Base-by-base conservation (phyloP, 2,888 invertebrate species). In the Lepidocyrtoides sp. region DNA sequence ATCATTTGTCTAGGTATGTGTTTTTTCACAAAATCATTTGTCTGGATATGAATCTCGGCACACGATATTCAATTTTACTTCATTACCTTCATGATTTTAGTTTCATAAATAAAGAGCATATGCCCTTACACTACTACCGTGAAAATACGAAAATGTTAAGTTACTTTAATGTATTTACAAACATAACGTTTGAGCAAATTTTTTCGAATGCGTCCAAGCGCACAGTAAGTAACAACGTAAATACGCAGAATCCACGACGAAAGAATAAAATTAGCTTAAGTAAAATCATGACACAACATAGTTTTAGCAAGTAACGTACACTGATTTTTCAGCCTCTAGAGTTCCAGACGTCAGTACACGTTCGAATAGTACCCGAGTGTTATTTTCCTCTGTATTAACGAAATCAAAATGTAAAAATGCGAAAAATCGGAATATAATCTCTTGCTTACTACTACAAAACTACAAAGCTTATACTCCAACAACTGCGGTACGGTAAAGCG, bases 291-390 rank as follows among this genome's bases (percentile, higher is more conserved):
- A 8, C 17, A 2, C 2, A 17, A 60, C 23, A 23, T 5, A 26
- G 14, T 63, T 44, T 63, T 44, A 29, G 2, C 41, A 44, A 7
- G 7, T 88, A 88, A 96, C 96, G 96, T 96, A 97, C 96, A 98
- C 98, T 2, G 99, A 98, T 95, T 98, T 97, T 95, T 99, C 98
- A 0, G 98, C 97, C 94, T 98, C 97, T 69, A 99, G 96, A 91
- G 97, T 98, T 66, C 98, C 98, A 0, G 99, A 98, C 0, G 99
- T 98, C 0, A 99, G 96, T 0, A 99, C 99, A 17, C 99, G 96
- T 95, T 99, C 99, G 95, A 99, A 99, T 60, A 99, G 96, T n/a
- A 99, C 99, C 82, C 99, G 96, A 0, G 99, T 99, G 95, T 99
- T 99, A 95, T 99, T 99, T 95, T 99, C 99, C 97, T 99, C 99